Evolutionary conservation across 2,797 vertebrate species (phyloP).

Genomic region (Xerus rutilus): DNA sequence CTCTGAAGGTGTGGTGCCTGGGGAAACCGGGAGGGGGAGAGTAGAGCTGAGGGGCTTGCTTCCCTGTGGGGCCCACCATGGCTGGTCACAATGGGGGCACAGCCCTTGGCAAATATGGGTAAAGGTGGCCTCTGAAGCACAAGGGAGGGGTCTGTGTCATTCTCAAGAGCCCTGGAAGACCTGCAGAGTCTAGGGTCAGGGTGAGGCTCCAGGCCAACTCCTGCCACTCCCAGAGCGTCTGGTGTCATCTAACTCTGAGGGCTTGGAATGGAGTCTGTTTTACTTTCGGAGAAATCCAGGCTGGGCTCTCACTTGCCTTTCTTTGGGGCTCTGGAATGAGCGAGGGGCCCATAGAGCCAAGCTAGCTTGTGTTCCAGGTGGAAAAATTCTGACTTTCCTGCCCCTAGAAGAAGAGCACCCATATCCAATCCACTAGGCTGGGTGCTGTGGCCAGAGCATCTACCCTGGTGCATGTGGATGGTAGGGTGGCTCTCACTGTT

Average conservation of each 20-base stretch:
- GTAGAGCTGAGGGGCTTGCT: neutral
- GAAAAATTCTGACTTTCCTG: neutral
- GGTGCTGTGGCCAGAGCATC: neutral
- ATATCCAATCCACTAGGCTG: neutral
- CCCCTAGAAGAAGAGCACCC: neutral
- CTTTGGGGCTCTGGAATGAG: neutral
- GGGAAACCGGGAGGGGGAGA: neutral
- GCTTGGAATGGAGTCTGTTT: neutral
- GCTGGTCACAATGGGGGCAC: too few species aligned
- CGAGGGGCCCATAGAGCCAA: accelerated
- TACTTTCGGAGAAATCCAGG: neutral
- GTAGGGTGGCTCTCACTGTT: too few species aligned
- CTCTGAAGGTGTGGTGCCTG: neutral
- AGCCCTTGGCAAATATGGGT: neutral
- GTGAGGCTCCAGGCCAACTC: neutral
- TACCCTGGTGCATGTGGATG: too few species aligned
- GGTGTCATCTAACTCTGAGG: neutral
- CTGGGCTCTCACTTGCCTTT: neutral
- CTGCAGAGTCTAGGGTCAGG: neutral
- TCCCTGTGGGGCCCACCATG: neutral
- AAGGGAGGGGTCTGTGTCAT: neutral
- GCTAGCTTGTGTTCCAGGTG: neutral
- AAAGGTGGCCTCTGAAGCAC: neutral
- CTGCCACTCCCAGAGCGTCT: too few species aligned
- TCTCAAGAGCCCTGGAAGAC: neutral